A percentile compares a stretch with the other conserved stretches of the same genome.
Evolutionary conservation across 2,113 vertebrate species (phyloP).

Genomic region (Suncus etruscus): DNA sequence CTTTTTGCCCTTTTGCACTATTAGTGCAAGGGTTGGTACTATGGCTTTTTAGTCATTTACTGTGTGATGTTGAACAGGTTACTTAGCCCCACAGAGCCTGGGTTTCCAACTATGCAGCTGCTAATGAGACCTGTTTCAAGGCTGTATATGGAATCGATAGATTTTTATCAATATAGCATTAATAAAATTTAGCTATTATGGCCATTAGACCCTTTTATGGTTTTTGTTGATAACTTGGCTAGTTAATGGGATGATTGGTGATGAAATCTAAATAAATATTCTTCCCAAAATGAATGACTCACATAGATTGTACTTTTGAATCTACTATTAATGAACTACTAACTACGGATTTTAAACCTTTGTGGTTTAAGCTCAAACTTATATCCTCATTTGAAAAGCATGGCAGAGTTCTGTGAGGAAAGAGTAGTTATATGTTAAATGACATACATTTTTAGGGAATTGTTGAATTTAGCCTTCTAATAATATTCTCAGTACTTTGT

Average conservation of each 20-base stretch:
- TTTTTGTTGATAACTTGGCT: background rate
- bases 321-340: background rate
- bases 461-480: slow-evolving; percentile 8
- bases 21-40: background rate
- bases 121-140: background rate
- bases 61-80: background rate
- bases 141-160: background rate
- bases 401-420: background rate
- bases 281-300: slow-evolving; percentile 2
- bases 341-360: slow-evolving; percentile 47
- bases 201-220: background rate
- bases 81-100: background rate
- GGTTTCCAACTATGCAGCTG: background rate
- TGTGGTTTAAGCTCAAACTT: background rate
- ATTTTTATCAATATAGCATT: background rate
- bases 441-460: background rate
- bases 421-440: background rate
- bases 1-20: background rate
- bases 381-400: background rate
- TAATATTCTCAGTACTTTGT: slow-evolving; percentile 14
- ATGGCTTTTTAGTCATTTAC: background rate
- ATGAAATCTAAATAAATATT: background rate
- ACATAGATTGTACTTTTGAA: slow-evolving; percentile 18
- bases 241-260: background rate
- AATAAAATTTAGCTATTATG: background rate